Conservation (phyloP, 2,888 invertebrate species). For the Escarpia spicata region DNA sequence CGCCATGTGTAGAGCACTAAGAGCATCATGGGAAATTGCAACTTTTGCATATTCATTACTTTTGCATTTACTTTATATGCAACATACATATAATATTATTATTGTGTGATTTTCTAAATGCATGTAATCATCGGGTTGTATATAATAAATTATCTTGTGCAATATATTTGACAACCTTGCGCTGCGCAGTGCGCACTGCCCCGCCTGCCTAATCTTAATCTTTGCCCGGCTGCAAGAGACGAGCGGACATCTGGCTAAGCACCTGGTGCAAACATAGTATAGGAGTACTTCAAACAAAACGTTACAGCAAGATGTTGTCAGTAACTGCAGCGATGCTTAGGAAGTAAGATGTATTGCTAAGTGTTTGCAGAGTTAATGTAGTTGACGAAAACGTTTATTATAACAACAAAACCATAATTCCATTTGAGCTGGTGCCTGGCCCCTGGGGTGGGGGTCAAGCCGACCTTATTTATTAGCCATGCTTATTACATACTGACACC, state of each 20-base stretch:
- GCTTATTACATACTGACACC: too few relatives aligned
- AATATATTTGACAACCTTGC: neutral
- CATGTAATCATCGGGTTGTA: neutral
- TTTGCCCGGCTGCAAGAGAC: neutral
- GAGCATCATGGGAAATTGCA: slow-evolving; percentile 30
- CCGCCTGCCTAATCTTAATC: neutral
- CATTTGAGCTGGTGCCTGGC: neutral
- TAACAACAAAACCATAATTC: neutral
- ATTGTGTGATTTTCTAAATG: neutral
- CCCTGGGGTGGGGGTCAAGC: too few relatives aligned
- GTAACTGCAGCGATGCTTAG: neutral
- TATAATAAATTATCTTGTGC: neutral
- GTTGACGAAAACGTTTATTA: neutral
- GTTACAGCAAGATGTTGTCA: slow-evolving; percentile 18
- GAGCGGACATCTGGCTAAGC: neutral
- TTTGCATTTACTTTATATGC: neutral
- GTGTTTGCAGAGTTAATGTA: neutral
- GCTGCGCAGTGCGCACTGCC: neutral
- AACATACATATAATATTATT: neutral
- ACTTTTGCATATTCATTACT: neutral
- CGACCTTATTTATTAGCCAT: neutral
- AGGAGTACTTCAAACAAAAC: neutral
- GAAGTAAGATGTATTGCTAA: neutral
- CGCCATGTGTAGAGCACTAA: slow-evolving; percentile 33
- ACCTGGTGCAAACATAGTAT: neutral